A percentile compares a stretch with the other conserved stretches of the same genome.
phyloP scores from a whole-genome alignment of 2,113 vertebrate genomes.

The Ornithorhynchus anatinus region DNA sequence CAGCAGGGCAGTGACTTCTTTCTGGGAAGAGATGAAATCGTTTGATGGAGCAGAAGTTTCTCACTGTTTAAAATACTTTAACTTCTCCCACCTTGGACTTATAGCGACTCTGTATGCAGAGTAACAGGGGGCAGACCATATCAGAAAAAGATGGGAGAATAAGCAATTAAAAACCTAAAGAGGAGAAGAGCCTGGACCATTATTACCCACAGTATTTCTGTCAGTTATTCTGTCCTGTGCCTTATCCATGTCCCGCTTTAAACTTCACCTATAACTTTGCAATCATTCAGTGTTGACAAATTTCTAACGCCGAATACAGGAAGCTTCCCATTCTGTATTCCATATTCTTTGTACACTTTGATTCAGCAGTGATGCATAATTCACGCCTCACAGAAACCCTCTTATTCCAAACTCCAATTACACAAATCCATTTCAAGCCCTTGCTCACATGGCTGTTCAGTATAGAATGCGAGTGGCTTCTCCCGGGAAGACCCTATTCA shows the following conservation, averaged over 20 bases:
- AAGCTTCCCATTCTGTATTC: too few relatives aligned
- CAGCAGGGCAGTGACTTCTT: neutral
- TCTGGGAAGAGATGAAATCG: constrained; percentile 2
- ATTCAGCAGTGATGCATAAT: too few relatives aligned
- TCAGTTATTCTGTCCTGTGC: neutral
- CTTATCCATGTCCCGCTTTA: neutral
- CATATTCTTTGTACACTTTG: too few relatives aligned
- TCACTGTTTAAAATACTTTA: constrained; percentile 2
- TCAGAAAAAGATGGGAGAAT: neutral
- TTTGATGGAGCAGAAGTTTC: neutral
- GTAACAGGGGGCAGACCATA: neutral
- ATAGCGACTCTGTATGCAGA: neutral
- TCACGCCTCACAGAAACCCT: too few relatives aligned
- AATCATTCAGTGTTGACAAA: neutral
- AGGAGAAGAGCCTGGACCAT: neutral
- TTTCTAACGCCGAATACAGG: neutral
- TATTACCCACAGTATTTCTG: neutral
- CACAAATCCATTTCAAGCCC: too few relatives aligned
- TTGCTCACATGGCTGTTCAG: too few relatives aligned
- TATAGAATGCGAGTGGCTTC: too few relatives aligned
- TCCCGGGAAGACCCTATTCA: too few relatives aligned
- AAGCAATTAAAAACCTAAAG: neutral
- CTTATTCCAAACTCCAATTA: too few relatives aligned
- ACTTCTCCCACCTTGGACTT: constrained; percentile 6
- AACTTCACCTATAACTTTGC: neutral